A percentile compares a stretch with the other conserved stretches of the same genome.
These are phyloP conservation scores for Nemoura dubitans DNA, from an alignment of 2,888 invertebrate genomes.

Conservation along the genomic window DNA sequence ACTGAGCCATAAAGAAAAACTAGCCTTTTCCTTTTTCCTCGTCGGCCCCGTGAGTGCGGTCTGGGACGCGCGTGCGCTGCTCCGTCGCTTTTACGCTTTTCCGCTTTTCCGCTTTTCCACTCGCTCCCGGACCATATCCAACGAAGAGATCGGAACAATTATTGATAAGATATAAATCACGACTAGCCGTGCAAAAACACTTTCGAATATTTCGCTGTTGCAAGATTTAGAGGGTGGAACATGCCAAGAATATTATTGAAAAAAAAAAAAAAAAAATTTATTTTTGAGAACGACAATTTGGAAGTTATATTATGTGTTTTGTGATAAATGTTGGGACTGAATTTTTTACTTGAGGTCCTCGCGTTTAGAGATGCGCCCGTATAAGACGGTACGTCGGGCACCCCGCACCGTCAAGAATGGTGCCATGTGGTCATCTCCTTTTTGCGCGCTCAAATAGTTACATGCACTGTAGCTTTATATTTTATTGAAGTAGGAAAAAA, in stretches of 20 bases:
- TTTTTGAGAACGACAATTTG: slow-evolving; percentile 32
- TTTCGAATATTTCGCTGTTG: slow-evolving; percentile 29
- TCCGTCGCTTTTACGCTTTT: not conserved
- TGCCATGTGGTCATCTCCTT: not conserved
- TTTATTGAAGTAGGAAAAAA: not conserved
- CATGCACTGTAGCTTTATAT: not conserved
- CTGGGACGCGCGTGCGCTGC: not conserved
- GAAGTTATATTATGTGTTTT: slow-evolving; percentile 33
- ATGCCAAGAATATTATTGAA: slow-evolving; percentile 26
- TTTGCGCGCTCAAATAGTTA: no score
- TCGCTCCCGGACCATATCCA: not conserved
- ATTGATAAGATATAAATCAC: slow-evolving; percentile 35
- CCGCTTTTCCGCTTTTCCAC: not conserved
- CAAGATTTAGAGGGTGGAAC: slow-evolving; percentile 9
- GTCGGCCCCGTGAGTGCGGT: not conserved
- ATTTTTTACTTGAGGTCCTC: not conserved
- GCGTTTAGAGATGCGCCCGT: not conserved
- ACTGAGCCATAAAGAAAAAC: not conserved
- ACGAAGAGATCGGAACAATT: slow-evolving; percentile 21
- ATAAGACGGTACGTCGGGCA: not conserved
- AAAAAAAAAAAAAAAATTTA: slow-evolving; percentile 21
- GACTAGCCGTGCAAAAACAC: slow-evolving; percentile 20
- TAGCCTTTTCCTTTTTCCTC: not conserved
- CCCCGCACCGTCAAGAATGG: not conserved
- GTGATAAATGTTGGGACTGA: slow-evolving; percentile 19